Percentiles rank a stretch among this genome's conserved stretches.
phyloP scores from a whole-genome alignment of 2,888 invertebrate genomes.

The Saturnia pavonia region DNA sequence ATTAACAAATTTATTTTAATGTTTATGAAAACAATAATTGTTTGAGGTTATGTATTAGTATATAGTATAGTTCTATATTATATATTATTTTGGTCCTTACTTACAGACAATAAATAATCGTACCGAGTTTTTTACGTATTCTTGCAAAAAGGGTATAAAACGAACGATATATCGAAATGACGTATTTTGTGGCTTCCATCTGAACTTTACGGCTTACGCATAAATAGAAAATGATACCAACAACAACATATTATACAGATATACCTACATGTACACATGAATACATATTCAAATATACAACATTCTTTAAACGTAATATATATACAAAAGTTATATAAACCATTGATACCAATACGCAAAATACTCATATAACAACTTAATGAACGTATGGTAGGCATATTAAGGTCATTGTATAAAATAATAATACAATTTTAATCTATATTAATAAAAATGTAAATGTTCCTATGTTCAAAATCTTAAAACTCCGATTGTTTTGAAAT shows the following conservation, averaged over 20 bases:
- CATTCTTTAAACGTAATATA: neutral
- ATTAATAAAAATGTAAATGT: neutral
- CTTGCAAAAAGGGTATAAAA: constrained; percentile 40
- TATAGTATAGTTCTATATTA: no score
- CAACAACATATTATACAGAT: constrained; percentile 31
- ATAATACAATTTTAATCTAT: neutral
- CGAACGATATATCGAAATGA: constrained; percentile 41
- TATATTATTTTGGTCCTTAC: neutral
- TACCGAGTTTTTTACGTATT: constrained; percentile 3
- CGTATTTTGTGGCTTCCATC: constrained; percentile 46
- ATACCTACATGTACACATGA: no score
- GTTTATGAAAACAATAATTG: neutral
- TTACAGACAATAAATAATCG: constrained; percentile 7
- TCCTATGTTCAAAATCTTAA: neutral
- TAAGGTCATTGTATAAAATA: neutral
- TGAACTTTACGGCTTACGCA: constrained; percentile 47
- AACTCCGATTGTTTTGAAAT: neutral
- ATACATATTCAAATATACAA: no score
- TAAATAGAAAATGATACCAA: constrained; percentile 46
- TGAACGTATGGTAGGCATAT: neutral
- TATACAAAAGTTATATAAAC: neutral
- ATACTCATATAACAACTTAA: neutral
- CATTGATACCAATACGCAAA: no score
- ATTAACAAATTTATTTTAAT: neutral
- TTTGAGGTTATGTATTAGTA: neutral